Evolutionary conservation across 2,113 vertebrate species (phyloP).

Genomic region (Cricetomys ansorgei): DNA sequence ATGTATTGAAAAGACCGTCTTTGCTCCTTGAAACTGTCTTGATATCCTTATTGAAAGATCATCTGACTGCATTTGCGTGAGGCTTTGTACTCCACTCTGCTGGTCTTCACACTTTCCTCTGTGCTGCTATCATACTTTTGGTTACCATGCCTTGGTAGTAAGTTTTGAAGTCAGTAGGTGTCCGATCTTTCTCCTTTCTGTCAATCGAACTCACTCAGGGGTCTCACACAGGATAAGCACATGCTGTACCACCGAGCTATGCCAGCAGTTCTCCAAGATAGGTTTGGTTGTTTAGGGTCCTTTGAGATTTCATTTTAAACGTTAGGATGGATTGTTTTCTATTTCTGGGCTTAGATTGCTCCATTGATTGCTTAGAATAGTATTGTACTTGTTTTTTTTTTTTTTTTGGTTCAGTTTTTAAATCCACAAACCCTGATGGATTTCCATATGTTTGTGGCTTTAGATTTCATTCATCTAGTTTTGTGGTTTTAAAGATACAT

Average conservation of each 20-base stretch:
- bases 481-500: conserved; percentile 31
- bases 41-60: not conserved
- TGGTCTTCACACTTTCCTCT: not conserved
- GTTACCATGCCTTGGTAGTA: not conserved
- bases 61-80: not conserved
- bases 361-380: not conserved
- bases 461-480: conserved; percentile 25
- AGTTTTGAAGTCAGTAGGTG: conserved; percentile 1
- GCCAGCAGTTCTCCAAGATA: not conserved
- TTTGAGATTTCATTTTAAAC: not conserved
- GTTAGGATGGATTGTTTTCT: conserved; percentile 12
- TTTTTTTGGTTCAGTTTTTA: not conserved
- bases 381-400: not conserved
- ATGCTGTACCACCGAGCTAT: not conserved
- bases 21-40: not conserved
- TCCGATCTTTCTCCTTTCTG: not conserved
- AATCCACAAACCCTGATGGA: not conserved
- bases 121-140: not conserved
- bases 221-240: not conserved
- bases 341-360: not conserved
- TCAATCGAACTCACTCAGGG: not conserved
- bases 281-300: not conserved
- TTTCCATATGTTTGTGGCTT: not conserved
- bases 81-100: not conserved
- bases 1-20: not conserved